Conservation (phyloP, 2,797 vertebrate genomes). For the Bovichtus variegatus region DNA sequence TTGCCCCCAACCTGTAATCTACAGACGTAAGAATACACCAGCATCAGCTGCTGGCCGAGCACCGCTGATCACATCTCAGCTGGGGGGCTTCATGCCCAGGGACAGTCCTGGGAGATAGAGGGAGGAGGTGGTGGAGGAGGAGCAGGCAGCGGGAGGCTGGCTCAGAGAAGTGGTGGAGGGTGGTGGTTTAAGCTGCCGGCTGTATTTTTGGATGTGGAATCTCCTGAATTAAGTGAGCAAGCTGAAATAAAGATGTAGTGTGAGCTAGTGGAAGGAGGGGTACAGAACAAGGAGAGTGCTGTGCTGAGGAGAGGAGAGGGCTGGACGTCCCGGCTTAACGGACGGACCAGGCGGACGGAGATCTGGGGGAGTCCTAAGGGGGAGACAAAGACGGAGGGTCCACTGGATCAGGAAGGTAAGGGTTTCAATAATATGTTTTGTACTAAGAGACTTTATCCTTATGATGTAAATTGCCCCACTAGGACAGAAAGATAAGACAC, state of each 20-base stretch:
- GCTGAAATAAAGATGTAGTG: slow-evolving; percentile 90
- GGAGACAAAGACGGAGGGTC: slow-evolving; percentile 66
- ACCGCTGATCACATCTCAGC: slow-evolving; percentile 50
- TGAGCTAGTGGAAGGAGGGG: slow-evolving; percentile 75
- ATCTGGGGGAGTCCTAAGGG: slow-evolving; percentile 45
- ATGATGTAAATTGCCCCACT: neutral
- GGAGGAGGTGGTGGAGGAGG: slow-evolving; percentile 53
- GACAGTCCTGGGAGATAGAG: slow-evolving; percentile 66
- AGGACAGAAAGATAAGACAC: neutral
- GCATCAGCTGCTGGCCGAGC: slow-evolving; percentile 62
- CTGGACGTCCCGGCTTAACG: slow-evolving; percentile 69
- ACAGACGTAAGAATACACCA: slow-evolving; percentile 42
- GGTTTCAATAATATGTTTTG: slow-evolving; percentile 22
- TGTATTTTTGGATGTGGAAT: slow-evolving; percentile 85
- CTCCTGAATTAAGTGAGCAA: slow-evolving; percentile 82
- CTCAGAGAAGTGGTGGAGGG: slow-evolving; percentile 66
- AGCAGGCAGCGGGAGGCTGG: slow-evolving; percentile 57
- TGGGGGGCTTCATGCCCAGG: slow-evolving; percentile 71
- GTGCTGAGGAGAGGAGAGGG: slow-evolving; percentile 79
- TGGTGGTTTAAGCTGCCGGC: slow-evolving; percentile 62
- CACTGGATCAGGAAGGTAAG: slow-evolving; percentile 82
- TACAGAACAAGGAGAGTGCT: slow-evolving; percentile 86
- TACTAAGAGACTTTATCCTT: slow-evolving; percentile 9
- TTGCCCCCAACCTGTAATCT: slow-evolving; percentile 30
- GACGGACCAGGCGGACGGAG: slow-evolving; percentile 51